Conservation (phyloP, 2,797 vertebrate genomes). For the Silurus lanzhouensis region DNA sequence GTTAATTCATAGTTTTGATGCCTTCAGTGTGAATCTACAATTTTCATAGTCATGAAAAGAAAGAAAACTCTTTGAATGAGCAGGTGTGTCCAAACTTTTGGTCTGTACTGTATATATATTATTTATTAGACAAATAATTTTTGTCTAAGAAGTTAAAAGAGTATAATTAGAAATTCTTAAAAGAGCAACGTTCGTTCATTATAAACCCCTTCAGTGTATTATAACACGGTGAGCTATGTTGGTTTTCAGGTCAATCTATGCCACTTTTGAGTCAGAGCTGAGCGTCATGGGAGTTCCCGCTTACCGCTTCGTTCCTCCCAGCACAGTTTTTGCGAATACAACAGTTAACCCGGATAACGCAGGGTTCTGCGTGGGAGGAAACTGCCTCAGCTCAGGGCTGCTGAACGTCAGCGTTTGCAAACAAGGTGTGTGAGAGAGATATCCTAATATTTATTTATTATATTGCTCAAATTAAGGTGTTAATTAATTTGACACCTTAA, state of each 20-base stretch:
- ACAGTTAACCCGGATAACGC: conserved; percentile 84
- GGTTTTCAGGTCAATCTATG: conserved; percentile 83
- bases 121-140: background rate
- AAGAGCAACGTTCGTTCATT: background rate
- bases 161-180: background rate
- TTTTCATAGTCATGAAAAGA: too few species aligned
- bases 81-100: too few species aligned
- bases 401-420: conserved; percentile 88
- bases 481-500: too few species aligned
- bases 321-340: conserved; percentile 81
- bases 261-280: conserved; percentile 80
- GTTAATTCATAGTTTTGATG: too few species aligned
- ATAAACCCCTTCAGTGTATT: background rate
- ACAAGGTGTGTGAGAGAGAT: conserved; percentile 69
- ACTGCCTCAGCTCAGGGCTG: conserved; percentile 87
- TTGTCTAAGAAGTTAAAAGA: background rate
- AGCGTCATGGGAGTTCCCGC: conserved; percentile 78
- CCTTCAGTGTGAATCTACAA: too few species aligned
- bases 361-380: conserved; percentile 87
- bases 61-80: too few species aligned
- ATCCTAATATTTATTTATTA: too few species aligned
- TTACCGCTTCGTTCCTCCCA: conserved; percentile 84
- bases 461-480: too few species aligned
- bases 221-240: background rate
- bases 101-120: too few species aligned